These are phyloP conservation scores for Acanthaster planci DNA, from an alignment of 35 echinoderm and acorn worm species.

Conservation along the genomic window DNA sequence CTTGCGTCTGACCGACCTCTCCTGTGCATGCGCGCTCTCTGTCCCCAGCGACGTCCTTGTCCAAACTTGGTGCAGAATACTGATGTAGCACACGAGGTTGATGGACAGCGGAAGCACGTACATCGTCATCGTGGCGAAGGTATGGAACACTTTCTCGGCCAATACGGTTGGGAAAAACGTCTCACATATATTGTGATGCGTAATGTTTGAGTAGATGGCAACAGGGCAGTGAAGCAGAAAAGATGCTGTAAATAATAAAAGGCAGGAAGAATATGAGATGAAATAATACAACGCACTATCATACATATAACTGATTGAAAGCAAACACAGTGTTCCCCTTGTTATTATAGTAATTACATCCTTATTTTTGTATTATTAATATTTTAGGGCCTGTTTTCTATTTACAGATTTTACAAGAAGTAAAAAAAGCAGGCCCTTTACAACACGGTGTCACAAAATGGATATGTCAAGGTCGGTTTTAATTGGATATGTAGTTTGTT, in stretches of 20 bases:
- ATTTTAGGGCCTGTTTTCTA: too few relatives aligned
- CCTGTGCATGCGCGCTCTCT: conserved; percentile 74
- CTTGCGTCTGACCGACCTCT: conserved; percentile 68
- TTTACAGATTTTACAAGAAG: too few relatives aligned
- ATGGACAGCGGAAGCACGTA: conserved; percentile 59
- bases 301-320: too few relatives aligned
- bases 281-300: too few relatives aligned
- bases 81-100: conserved; percentile 64
- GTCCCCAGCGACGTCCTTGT: conserved; percentile 53
- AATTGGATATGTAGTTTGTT: too few relatives aligned
- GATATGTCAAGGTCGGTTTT: too few relatives aligned
- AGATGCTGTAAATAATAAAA: conserved; percentile 51
- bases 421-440: too few relatives aligned
- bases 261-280: background rate
- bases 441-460: too few relatives aligned
- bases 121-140: conserved; percentile 57
- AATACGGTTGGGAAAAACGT: conserved; percentile 19
- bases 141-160: conserved; percentile 55
- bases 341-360: too few relatives aligned
- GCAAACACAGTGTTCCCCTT: too few relatives aligned
- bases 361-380: too few relatives aligned
- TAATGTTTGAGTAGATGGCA: conserved; percentile 53
- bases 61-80: conserved; percentile 73
- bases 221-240: conserved; percentile 75
- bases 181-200: conserved; percentile 25